phyloP scores from a whole-genome alignment of 1,140 invertebrate genomes.

The Drosophila seguyi region DNA sequence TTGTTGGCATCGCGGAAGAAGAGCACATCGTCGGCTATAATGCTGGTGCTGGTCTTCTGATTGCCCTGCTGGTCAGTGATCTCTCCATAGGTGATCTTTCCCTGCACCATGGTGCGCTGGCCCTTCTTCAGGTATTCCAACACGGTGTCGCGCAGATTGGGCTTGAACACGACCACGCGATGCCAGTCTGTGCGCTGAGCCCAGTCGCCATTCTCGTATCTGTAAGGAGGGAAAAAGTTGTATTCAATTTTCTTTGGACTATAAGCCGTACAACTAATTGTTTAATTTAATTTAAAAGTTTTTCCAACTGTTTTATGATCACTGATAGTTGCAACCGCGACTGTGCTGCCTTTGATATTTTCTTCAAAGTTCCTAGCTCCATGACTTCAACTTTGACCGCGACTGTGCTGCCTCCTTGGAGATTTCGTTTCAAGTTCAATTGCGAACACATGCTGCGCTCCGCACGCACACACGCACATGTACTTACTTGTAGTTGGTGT shows the following conservation, averaged over 20 bases:
- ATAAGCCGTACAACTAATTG: background rate
- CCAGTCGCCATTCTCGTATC: slow-evolving; percentile 90
- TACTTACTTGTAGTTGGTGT: slow-evolving; percentile 90
- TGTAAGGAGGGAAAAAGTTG: slow-evolving; percentile 10
- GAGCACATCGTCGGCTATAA: slow-evolving; percentile 95
- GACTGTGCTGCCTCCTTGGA: slow-evolving; percentile 13
- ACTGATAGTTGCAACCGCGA: background rate
- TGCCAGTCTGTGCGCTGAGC: slow-evolving; percentile 96
- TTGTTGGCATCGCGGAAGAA: slow-evolving; percentile 88
- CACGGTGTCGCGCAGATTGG: slow-evolving; percentile 91
- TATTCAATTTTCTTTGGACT: background rate
- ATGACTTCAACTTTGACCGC: background rate
- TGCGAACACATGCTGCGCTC: slow-evolving; percentile 22
- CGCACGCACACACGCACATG: background rate
- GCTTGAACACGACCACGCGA: slow-evolving; percentile 94
- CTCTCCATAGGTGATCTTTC: slow-evolving; percentile 94
- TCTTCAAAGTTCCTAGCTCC: too few species aligned
- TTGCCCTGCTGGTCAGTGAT: slow-evolving; percentile 92
- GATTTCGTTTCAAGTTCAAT: slow-evolving; percentile 24
- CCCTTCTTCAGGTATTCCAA: slow-evolving; percentile 94
- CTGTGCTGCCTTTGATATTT: background rate
- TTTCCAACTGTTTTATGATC: background rate
- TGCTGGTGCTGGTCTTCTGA: slow-evolving; percentile 89
- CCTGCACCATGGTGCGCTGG: slow-evolving; percentile 93
- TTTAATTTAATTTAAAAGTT: background rate